phyloP scores from a whole-genome alignment of 2,113 vertebrate genomes.

The Lycaon pictus region DNA sequence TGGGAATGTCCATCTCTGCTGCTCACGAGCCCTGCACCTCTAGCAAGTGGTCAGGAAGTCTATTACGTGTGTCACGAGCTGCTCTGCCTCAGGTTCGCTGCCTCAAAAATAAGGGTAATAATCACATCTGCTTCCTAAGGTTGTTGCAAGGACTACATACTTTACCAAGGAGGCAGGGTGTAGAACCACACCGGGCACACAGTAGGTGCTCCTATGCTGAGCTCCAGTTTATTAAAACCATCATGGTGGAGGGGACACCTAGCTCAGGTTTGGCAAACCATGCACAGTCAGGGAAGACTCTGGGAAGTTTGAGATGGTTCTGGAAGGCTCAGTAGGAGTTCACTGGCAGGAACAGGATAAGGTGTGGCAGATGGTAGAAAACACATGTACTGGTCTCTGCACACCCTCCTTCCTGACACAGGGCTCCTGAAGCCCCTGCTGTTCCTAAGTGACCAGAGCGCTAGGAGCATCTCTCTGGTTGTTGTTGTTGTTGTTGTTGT shows the following conservation, averaged over 20 bases:
- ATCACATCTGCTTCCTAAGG: not conserved
- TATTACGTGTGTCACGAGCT: not conserved
- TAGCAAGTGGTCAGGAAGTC: not conserved
- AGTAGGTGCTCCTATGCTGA: not conserved
- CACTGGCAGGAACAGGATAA: not conserved
- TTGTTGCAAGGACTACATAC: not conserved
- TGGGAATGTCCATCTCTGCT: not conserved
- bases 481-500: no score
- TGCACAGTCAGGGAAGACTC: not conserved
- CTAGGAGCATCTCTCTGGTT: no score
- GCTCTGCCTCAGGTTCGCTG: not conserved
- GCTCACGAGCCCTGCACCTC: not conserved
- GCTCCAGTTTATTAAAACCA: not conserved
- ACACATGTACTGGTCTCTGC: no score
- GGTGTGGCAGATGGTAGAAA: not conserved
- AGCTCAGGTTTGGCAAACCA: not conserved
- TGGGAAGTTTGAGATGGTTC: not conserved
- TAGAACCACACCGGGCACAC: fast-evolving
- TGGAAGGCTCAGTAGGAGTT: not conserved
- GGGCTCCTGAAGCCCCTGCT: not conserved
- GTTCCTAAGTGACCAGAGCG: not conserved
- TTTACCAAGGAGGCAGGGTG: not conserved
- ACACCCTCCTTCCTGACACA: not conserved
- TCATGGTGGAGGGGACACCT: not conserved
- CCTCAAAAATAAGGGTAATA: not conserved